Evolutionary conservation across 2,888 invertebrate species (phyloP).

Genomic region (Tridacna crocea): DNA sequence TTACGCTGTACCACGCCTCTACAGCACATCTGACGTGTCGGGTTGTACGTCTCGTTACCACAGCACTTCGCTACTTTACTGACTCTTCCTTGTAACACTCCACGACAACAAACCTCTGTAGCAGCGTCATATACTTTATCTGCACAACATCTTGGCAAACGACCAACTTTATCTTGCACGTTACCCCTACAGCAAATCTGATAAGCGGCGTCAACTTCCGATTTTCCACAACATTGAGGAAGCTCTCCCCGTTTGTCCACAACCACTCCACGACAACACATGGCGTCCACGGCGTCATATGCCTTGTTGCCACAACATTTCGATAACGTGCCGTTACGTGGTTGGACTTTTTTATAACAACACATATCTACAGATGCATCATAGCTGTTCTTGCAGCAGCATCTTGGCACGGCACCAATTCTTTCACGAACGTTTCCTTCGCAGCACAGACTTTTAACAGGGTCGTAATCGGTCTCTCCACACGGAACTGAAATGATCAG

Average conservation of each 20-base stretch:
- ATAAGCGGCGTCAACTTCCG: slow-evolving; percentile 40
- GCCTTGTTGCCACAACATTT: slow-evolving; percentile 47
- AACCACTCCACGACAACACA: slow-evolving; percentile 46
- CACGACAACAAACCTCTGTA: slow-evolving; percentile 40
- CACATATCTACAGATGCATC: slow-evolving; percentile 48
- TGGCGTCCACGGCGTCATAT: slow-evolving; percentile 36
- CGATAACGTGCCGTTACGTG: slow-evolving; percentile 40
- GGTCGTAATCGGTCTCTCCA: slow-evolving; percentile 39
- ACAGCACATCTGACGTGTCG: slow-evolving; percentile 53
- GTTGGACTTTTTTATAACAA: slow-evolving; percentile 33
- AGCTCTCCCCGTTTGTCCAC: slow-evolving; percentile 41
- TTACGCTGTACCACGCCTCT: slow-evolving; percentile 39
- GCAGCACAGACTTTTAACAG: slow-evolving; percentile 41
- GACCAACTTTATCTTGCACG: slow-evolving; percentile 36
- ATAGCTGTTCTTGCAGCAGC: slow-evolving; percentile 42
- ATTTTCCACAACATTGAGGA: slow-evolving; percentile 49
- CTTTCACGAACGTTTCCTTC: slow-evolving; percentile 35
- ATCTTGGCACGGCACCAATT: slow-evolving; percentile 43
- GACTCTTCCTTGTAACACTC: slow-evolving; percentile 35
- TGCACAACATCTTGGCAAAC: slow-evolving; percentile 49
- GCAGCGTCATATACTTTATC: slow-evolving; percentile 40
- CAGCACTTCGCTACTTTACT: slow-evolving; percentile 41
- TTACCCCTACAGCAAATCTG: slow-evolving; percentile 48
- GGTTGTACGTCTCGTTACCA: slow-evolving; percentile 45
- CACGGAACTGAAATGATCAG: slow-evolving; percentile 40